These are phyloP conservation scores for Lemur catta DNA, from an alignment of 2,797 vertebrate species.

Conservation along the genomic window DNA sequence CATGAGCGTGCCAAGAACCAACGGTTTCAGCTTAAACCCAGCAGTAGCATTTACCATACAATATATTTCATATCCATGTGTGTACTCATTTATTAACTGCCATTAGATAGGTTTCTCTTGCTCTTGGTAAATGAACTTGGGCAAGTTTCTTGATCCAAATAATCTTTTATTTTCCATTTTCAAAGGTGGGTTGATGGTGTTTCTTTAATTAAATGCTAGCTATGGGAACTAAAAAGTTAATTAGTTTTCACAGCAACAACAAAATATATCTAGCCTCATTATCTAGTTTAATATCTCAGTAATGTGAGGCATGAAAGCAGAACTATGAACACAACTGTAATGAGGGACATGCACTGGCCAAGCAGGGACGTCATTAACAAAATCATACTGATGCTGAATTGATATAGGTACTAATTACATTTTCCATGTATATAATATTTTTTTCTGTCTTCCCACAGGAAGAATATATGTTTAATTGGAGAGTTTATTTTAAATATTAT, in stretches of 20 bases:
- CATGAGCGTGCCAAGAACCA: too few relatives aligned
- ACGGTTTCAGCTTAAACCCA: too few relatives aligned
- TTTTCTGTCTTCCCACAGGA: background rate
- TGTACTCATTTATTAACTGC: background rate
- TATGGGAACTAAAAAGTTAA: background rate
- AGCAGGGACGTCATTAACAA: background rate
- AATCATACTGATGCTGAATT: background rate
- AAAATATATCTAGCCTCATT: background rate
- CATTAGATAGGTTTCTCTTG: background rate
- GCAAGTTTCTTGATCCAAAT: background rate
- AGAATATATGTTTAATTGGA: background rate
- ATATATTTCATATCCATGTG: background rate
- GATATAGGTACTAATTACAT: background rate
- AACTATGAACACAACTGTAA: background rate
- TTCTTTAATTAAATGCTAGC: background rate
- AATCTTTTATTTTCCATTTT: background rate
- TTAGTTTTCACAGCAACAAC: background rate
- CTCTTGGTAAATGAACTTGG: background rate
- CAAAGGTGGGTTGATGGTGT: background rate
- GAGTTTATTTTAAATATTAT: background rate
- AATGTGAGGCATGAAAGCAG: background rate
- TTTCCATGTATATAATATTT: background rate
- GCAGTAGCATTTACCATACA: background rate
- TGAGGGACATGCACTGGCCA: background rate
- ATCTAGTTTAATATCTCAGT: background rate